Conservation (phyloP, 2,113 vertebrate species). For the Archocentrus centrarchus region DNA sequence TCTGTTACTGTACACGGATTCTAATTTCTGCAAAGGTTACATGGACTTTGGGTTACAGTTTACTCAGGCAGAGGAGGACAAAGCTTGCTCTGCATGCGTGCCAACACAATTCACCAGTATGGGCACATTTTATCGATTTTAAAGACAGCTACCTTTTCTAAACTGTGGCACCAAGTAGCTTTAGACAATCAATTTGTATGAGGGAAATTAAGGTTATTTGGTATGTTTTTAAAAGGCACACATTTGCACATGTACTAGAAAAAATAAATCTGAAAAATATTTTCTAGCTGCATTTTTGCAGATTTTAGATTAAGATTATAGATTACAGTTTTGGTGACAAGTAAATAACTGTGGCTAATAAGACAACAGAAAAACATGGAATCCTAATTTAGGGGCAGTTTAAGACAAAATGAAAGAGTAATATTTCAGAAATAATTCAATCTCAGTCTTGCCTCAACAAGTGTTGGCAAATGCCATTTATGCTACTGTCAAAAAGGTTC, state of each 20-base stretch:
- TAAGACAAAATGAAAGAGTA: not conserved
- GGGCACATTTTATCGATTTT: not conserved
- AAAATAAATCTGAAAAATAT: not conserved
- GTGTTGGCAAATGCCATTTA: not conserved
- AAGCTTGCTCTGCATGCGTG: not conserved
- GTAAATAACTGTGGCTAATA: too few relatives aligned
- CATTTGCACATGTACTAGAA: not conserved
- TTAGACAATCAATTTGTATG: not conserved
- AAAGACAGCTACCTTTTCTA: not conserved
- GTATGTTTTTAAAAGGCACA: not conserved
- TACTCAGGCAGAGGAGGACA: not conserved
- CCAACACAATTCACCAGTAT: not conserved
- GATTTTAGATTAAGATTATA: not conserved
- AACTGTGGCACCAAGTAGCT: not conserved
- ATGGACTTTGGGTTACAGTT: not conserved
- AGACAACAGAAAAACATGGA: too few relatives aligned
- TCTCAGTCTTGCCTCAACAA: constrained; percentile 35
- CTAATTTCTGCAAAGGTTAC: not conserved
- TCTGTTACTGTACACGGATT: not conserved
- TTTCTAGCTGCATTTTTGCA: not conserved
- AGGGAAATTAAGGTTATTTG: not conserved
- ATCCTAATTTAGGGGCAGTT: not conserved
- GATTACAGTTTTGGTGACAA: too few relatives aligned
- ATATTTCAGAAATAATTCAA: not conserved
- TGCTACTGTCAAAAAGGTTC: constrained; percentile 15